Conservation (phyloP, 37 sponge, comb jelly and placozoan genomes). For the Petrosia ficiformis region DNA sequence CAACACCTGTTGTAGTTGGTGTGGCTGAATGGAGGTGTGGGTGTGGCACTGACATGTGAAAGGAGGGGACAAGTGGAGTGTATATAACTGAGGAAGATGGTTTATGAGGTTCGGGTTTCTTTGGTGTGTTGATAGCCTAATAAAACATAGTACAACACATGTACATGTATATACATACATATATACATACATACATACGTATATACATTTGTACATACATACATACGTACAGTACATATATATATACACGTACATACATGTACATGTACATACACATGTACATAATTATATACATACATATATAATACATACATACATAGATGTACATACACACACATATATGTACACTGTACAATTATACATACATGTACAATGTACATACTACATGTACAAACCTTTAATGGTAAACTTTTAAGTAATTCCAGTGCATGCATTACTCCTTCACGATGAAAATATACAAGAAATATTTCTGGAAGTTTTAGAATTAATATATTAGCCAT, state of each 20-base stretch:
- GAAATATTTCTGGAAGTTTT: conserved; percentile 88
- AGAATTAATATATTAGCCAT: conserved; percentile 83
- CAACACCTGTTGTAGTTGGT: background rate
- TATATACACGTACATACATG: no score
- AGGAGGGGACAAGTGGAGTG: no score
- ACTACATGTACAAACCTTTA: conserved; percentile 29
- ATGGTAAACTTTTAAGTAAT: conserved; percentile 29
- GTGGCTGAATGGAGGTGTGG: background rate
- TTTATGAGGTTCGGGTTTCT: background rate
- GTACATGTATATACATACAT: background rate
- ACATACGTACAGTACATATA: no score
- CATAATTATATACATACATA: background rate
- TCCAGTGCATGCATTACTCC: conserved; percentile 81
- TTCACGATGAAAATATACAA: conserved; percentile 81
- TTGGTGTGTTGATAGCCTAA: background rate
- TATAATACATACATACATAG: background rate
- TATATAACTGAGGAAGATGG: background rate
- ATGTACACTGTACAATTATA: background rate
- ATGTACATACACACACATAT: background rate
- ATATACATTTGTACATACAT: no score
- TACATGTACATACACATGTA: background rate
- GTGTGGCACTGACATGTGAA: background rate
- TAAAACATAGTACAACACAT: background rate
- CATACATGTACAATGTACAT: background rate
- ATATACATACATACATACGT: background rate